These are phyloP conservation scores for Acrocephalus kingi DNA, from an alignment of 2,113 vertebrate genomes.

Conservation along the genomic window DNA sequence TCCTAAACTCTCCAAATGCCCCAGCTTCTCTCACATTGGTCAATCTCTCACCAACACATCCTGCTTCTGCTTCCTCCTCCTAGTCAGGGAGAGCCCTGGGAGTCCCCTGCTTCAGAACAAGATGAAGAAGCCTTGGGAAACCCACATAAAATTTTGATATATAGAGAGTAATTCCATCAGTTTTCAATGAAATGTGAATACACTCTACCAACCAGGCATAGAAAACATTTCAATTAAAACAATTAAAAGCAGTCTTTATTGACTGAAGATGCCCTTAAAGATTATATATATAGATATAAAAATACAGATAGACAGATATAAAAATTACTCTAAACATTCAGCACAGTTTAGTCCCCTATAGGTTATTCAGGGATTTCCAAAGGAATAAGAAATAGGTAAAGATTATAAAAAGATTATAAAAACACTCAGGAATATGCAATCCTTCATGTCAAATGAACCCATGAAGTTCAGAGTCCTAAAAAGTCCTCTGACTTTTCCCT, in stretches of 20 bases:
- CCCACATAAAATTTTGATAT: not conserved
- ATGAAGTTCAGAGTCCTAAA: not conserved
- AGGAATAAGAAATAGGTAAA: not conserved
- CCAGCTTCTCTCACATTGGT: not conserved
- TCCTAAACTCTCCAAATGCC: not conserved
- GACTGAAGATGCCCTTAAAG: not conserved
- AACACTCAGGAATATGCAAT: not conserved
- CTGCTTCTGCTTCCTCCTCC: not conserved
- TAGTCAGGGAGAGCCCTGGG: not conserved
- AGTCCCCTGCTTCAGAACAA: not conserved
- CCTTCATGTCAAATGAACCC: not conserved
- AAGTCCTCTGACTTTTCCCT: not conserved
- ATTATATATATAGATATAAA: not conserved
- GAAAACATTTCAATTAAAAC: not conserved
- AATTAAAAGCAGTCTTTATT: not conserved
- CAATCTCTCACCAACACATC: not conserved
- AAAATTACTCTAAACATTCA: not conserved
- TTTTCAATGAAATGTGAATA: not conserved
- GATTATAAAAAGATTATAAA: not conserved
- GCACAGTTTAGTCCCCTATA: not conserved
- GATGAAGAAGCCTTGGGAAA: not conserved
- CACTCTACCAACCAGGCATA: not conserved
- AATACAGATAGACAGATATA: too few relatives aligned
- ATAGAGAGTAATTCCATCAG: not conserved
- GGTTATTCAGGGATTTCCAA: not conserved